Percentiles rank a stretch among this genome's conserved stretches.
Evolutionary conservation across 1,140 invertebrate genomes (phyloP).

Genomic region (Drosophila triauraria): DNA sequence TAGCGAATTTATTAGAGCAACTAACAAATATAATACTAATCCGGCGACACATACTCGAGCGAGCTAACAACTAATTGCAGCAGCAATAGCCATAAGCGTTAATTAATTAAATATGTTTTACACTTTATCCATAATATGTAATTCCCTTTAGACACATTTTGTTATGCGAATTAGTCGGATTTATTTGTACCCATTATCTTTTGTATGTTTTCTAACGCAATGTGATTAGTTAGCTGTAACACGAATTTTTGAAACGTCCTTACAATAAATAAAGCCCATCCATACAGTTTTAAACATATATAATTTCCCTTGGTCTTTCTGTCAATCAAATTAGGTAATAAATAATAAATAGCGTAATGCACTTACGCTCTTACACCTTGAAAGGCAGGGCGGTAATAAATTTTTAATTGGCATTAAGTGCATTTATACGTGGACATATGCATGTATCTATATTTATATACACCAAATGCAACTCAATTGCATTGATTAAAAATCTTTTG

Average conservation of each 20-base stretch:
- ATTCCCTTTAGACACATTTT: slow-evolving; percentile 56
- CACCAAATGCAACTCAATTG: slow-evolving; percentile 24
- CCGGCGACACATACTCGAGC: slow-evolving; percentile 7
- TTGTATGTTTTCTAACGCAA: slow-evolving; percentile 71
- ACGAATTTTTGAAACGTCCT: slow-evolving; percentile 78
- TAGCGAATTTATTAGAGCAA: slow-evolving; percentile 59
- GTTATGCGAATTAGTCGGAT: slow-evolving; percentile 55
- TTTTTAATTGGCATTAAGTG: slow-evolving; percentile 18
- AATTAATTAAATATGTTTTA: slow-evolving; percentile 57
- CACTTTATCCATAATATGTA: slow-evolving; percentile 28
- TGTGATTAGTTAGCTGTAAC: slow-evolving; percentile 77
- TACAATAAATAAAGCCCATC: slow-evolving; percentile 77
- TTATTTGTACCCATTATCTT: slow-evolving; percentile 42
- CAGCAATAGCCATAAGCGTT: slow-evolving; percentile 34
- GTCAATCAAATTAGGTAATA: neutral
- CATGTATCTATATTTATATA: neutral
- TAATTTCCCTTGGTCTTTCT: neutral
- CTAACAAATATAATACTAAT: slow-evolving; percentile 15
- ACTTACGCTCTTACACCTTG: neutral
- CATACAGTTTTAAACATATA: slow-evolving; percentile 49
- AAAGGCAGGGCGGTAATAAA: slow-evolving; percentile 7
- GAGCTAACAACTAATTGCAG: slow-evolving; percentile 19
- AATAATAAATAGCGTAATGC: neutral
- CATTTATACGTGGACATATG: neutral
- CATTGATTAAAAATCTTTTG: slow-evolving; percentile 23